phyloP scores from a whole-genome alignment of 2,797 vertebrate genomes.

The Rhynchonycteris naso region DNA sequence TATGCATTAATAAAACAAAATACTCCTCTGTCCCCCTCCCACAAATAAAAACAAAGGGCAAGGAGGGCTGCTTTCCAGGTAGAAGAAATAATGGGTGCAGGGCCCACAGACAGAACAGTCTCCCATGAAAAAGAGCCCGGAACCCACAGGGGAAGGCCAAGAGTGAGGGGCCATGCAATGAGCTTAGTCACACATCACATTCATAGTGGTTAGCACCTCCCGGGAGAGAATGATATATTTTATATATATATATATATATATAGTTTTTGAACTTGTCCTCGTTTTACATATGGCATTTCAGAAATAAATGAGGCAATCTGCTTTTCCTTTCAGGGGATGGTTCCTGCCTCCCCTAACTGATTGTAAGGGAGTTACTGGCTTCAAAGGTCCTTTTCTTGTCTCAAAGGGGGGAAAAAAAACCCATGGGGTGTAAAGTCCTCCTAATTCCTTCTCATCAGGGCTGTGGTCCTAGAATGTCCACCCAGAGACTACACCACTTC shows the following conservation, averaged over 20 bases:
- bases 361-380: not conserved
- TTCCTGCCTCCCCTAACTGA: not conserved
- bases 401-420: too few relatives aligned
- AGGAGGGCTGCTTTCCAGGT: not conserved
- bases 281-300: not conserved
- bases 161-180: fast-evolving
- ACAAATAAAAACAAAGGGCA: not conserved
- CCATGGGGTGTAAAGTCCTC: not conserved
- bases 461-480: too few relatives aligned
- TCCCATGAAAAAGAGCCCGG: not conserved
- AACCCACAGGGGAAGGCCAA: not conserved
- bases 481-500: too few relatives aligned
- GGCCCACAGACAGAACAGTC: not conserved
- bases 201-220: not conserved
- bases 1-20: not conserved
- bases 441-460: not conserved
- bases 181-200: fast-evolving
- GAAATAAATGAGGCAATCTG: not conserved
- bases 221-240: not conserved
- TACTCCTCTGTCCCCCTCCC: too few relatives aligned
- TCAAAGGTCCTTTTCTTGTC: not conserved
- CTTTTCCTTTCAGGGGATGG: not conserved
- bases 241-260: too few relatives aligned
- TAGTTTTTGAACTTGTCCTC: not conserved
- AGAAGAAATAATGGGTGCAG: not conserved